phyloP scores from a whole-genome alignment of 1,140 invertebrate genomes.

The Microplitis mediator region DNA sequence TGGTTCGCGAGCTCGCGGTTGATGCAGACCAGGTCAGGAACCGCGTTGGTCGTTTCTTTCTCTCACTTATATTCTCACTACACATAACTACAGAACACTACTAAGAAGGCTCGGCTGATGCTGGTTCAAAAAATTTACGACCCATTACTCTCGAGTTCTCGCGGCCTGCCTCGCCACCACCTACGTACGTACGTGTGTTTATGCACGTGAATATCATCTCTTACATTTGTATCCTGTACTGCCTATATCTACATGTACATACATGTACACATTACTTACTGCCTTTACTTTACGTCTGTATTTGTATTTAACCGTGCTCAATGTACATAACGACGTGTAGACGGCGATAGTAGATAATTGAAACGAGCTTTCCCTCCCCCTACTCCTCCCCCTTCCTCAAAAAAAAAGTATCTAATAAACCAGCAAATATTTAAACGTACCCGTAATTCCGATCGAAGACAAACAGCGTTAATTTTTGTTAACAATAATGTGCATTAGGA shows the following conservation, averaged over 20 bases:
- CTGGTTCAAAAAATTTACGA: slow-evolving; percentile 43
- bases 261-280: background rate
- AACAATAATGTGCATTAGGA: background rate
- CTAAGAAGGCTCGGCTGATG: slow-evolving; percentile 17
- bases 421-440: background rate
- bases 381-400: background rate
- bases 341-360: slow-evolving; percentile 28
- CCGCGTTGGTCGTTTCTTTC: slow-evolving; percentile 7
- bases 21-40: slow-evolving; percentile 36
- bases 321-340: slow-evolving; percentile 22
- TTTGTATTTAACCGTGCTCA: background rate
- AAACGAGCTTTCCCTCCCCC: slow-evolving; percentile 3
- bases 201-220: slow-evolving; percentile 30
- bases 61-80: slow-evolving; percentile 8
- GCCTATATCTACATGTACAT: background rate
- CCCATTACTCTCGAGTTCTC: slow-evolving; percentile 39
- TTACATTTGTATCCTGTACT: slow-evolving; percentile 2
- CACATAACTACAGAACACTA: too few species aligned
- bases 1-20: slow-evolving; percentile 22
- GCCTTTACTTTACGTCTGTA: background rate
- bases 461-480: background rate
- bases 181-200: slow-evolving; percentile 24
- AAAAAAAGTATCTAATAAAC: background rate
- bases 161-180: slow-evolving; percentile 29
- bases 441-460: background rate